Evolutionary conservation across 2,888 invertebrate species (phyloP).

Genomic region (Zaprionus bogoriensis): DNA sequence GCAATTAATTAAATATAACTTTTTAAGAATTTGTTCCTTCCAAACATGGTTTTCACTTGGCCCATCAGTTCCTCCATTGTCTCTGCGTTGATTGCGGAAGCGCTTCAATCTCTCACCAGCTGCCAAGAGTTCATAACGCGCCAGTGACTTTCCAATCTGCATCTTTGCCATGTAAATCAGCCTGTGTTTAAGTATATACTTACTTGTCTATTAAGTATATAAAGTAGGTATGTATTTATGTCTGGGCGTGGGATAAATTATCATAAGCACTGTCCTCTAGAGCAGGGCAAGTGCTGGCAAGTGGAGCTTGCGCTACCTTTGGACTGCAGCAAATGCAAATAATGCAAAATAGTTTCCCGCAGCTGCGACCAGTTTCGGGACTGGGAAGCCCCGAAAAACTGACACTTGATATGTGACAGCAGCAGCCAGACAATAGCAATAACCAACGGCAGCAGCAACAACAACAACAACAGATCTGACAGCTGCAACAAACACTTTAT

Average conservation of each 20-base stretch:
- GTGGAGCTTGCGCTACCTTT: no score
- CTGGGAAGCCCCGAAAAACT: slow-evolving; percentile 37
- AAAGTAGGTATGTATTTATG: slow-evolving; percentile 15
- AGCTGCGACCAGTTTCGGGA: slow-evolving; percentile 40
- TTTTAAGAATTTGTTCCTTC: no score
- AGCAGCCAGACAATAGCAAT: slow-evolving; percentile 61
- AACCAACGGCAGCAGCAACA: slow-evolving; percentile 6
- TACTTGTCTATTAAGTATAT: slow-evolving; percentile 7
- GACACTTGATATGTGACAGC: slow-evolving; percentile 69
- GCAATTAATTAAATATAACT: no score
- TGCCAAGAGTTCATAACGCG: slow-evolving; percentile 44
- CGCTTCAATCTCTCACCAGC: slow-evolving; percentile 38
- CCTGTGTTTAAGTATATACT: slow-evolving; percentile 11
- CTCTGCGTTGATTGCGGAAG: no score
- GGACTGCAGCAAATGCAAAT: slow-evolving; percentile 42
- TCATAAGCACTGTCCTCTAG: slow-evolving; percentile 57
- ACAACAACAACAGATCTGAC: slow-evolving; percentile 16
- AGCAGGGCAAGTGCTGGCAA: slow-evolving; percentile 42
- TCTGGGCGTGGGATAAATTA: slow-evolving; percentile 40
- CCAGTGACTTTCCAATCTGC: not conserved
- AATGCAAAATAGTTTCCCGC: slow-evolving; percentile 61
- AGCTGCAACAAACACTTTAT: slow-evolving; percentile 30
- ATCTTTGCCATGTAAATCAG: slow-evolving; percentile 48
- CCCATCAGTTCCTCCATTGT: no score
- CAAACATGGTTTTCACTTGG: no score